Base-by-base conservation (phyloP, 2,113 vertebrate genomes). In the Ginglymostoma cirratum region DNA sequence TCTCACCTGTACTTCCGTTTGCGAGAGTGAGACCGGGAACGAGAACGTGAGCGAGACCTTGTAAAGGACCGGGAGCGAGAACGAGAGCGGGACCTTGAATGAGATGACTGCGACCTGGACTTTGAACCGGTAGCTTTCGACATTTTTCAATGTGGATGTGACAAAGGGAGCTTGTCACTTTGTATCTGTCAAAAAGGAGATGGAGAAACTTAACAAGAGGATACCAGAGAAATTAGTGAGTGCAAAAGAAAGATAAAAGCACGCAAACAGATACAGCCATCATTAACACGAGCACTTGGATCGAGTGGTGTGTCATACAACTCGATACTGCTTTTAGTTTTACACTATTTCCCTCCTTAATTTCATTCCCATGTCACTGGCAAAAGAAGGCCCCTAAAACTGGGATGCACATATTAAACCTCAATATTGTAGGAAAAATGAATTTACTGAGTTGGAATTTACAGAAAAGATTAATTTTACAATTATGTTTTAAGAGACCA, bases 1-100 rank as follows among this genome's bases (percentile, higher is more conserved):
- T 94, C 97, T 98, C 97, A 99, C 99, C 98, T 98, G 96, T 99
- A 98, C 0, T 98, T 98, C 95, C 98, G 98, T 24, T 99, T 99
- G 89, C 99, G 98, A 0, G 99, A 99, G 8, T 99, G 98, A 8
- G 99, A 99, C 24, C 99, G 97, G 0, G 99, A 99, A 17, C 98
- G 98, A 95, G 98, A 99, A 4, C 97, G 98, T 96, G 98, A 99
- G 15, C 98, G 98, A 70, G 99, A 99, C 5, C 98, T 98, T 0
- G 99, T 99, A 96, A 98, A 98, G n/a, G 99, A 99, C 0, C 98
- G 98, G 67, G 99, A 99, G 15, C 98, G 98, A 0, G 99, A 99
- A 5, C 98, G 97, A 0, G 98, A 98, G 0, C 98, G 98, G 0
- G 99, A 99, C 96, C 98, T 98, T 96, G 99, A 98, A 2, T 98